Evolutionary conservation across 2,113 vertebrate genomes (phyloP).

Genomic region (Tursiops truncatus): DNA sequence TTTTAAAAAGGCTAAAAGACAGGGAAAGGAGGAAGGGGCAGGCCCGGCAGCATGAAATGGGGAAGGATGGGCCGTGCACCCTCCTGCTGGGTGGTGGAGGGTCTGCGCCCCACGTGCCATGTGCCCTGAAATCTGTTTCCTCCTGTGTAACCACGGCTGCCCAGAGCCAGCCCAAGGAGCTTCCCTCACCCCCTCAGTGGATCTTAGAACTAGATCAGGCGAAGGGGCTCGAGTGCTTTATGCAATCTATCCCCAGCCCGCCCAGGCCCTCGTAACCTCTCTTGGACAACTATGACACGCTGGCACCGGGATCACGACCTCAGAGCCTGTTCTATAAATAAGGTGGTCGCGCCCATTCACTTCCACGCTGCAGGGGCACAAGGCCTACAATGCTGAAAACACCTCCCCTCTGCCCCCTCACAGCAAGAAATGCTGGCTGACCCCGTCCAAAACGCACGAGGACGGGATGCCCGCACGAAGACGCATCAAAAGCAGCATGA

Average conservation of each 20-base stretch:
- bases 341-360: fast-evolving
- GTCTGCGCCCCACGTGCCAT: background rate
- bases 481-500: fast-evolving
- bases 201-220: background rate
- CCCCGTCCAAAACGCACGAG: background rate
- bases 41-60: fast-evolving
- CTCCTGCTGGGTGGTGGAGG: background rate
- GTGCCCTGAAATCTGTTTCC: background rate
- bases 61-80: background rate
- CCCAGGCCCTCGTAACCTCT: background rate
- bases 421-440: fast-evolving
- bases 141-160: background rate
- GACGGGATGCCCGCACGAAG: background rate
- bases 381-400: background rate
- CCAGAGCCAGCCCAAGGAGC: fast-evolving
- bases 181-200: fast-evolving
- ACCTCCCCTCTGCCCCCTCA: background rate
- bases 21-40: background rate
- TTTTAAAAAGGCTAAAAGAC: background rate
- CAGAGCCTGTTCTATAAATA: background rate
- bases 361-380: fast-evolving
- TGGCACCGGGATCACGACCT: background rate
- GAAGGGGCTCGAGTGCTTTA: background rate
- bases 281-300: fast-evolving
- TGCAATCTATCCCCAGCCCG: too few relatives aligned